phyloP scores from a whole-genome alignment of 1,140 invertebrate species.

The Arctopsyche grandis region DNA sequence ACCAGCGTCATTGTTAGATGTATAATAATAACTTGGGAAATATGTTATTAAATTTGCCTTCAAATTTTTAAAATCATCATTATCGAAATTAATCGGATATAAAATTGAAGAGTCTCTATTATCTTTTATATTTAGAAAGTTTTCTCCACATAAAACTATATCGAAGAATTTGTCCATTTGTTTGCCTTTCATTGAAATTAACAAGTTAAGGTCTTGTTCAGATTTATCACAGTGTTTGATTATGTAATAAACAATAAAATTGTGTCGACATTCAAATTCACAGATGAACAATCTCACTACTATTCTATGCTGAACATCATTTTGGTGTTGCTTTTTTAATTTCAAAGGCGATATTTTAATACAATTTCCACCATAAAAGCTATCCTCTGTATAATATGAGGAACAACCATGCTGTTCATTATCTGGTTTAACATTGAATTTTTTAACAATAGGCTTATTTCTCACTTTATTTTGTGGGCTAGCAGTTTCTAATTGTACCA shows the following conservation, averaged over 20 bases:
- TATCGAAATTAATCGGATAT: slow-evolving; percentile 30
- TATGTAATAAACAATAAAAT: slow-evolving; percentile 49
- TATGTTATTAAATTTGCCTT: slow-evolving; percentile 59
- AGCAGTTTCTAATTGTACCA: neutral
- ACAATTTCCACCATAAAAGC: slow-evolving; percentile 49
- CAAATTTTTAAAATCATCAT: slow-evolving; percentile 54
- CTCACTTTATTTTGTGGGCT: slow-evolving; percentile 5
- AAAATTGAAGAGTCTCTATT: neutral
- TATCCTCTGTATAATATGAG: slow-evolving; percentile 40
- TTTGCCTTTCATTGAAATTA: slow-evolving; percentile 45
- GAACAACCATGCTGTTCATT: slow-evolving; percentile 32
- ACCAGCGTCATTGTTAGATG: slow-evolving; percentile 57
- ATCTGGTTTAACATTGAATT: neutral
- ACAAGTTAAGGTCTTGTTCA: slow-evolving; percentile 43
- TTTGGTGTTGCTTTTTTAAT: neutral
- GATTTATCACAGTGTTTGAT: slow-evolving; percentile 24
- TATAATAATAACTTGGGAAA: slow-evolving; percentile 60
- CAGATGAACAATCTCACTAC: slow-evolving; percentile 42
- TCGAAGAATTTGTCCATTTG: slow-evolving; percentile 20
- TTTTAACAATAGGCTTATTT: neutral
- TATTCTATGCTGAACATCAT: neutral
- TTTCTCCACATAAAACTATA: slow-evolving; percentile 25
- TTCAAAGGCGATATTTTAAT: slow-evolving; percentile 47
- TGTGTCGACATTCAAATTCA: slow-evolving; percentile 47
- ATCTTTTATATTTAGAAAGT: neutral